phyloP scores from a whole-genome alignment of 2,797 vertebrate species.

The Dromococcyx pavoninus region DNA sequence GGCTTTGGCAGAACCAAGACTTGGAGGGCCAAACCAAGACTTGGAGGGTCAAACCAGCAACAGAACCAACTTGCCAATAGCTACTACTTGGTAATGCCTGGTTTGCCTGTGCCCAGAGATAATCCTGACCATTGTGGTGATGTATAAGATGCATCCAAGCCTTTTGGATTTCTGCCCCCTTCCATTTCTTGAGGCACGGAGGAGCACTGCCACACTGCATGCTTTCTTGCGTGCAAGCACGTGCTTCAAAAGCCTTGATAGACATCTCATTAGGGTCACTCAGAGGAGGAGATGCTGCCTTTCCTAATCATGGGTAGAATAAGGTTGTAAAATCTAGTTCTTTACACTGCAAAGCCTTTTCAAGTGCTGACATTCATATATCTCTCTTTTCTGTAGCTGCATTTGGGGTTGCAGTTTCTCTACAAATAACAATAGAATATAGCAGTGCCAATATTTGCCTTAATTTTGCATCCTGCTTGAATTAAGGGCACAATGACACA shows the following conservation, averaged over 20 bases:
- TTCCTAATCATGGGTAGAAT: background rate
- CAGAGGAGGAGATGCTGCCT: fast-evolving
- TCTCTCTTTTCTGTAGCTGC: background rate
- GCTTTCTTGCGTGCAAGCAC: background rate
- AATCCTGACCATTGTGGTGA: fast-evolving
- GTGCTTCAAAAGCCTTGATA: background rate
- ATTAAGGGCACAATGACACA: background rate
- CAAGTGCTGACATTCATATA: background rate
- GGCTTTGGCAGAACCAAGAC: background rate
- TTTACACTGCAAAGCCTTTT: background rate
- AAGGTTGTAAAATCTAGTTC: background rate
- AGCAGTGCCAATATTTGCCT: background rate
- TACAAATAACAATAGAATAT: background rate
- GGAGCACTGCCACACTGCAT: background rate
- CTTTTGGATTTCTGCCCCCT: background rate
- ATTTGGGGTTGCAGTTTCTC: background rate
- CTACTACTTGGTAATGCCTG: background rate
- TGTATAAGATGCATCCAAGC: background rate
- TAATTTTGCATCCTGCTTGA: background rate
- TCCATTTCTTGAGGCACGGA: background rate
- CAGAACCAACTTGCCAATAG: background rate
- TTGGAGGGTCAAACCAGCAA: background rate
- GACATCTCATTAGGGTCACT: background rate
- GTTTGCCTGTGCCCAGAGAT: background rate
- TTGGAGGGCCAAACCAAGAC: background rate